Conservation (phyloP, 2,797 vertebrate species). For the Sebastes dallii region DNA sequence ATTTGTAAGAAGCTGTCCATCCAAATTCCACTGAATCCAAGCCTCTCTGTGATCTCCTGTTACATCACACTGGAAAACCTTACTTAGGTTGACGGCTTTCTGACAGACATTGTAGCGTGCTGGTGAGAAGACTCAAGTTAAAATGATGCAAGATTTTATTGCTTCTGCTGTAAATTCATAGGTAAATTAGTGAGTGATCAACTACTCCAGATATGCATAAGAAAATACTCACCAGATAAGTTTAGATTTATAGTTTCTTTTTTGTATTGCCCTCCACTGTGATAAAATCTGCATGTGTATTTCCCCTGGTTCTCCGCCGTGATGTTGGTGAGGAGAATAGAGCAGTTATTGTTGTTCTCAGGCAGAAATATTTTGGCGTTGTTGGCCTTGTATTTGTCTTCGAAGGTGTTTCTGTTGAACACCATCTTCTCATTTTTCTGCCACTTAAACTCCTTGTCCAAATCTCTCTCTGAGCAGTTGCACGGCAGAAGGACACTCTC, state of each 20-base stretch:
- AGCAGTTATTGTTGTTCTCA: constrained; percentile 37
- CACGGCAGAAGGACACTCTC: constrained; percentile 47
- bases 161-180: not conserved
- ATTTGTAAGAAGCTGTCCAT: not conserved
- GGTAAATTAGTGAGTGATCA: not conserved
- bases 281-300: constrained; percentile 24
- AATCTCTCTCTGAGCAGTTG: not conserved
- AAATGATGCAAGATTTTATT: accelerated
- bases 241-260: accelerated
- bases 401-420: accelerated
- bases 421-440: constrained; percentile 14
- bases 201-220: not conserved
- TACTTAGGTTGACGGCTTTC: accelerated
- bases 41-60: accelerated
- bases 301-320: accelerated
- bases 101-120: not conserved
- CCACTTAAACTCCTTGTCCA: accelerated
- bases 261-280: accelerated
- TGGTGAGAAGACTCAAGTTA: constrained; percentile 19
- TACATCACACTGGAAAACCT: not conserved
- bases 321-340: constrained; percentile 43
- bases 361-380: not conserved
- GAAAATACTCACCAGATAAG: constrained; percentile 49
- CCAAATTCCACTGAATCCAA: constrained; percentile 31
- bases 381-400: not conserved